Conservation (phyloP, 2,888 invertebrate species). For the Synanthedon vespiformis region DNA sequence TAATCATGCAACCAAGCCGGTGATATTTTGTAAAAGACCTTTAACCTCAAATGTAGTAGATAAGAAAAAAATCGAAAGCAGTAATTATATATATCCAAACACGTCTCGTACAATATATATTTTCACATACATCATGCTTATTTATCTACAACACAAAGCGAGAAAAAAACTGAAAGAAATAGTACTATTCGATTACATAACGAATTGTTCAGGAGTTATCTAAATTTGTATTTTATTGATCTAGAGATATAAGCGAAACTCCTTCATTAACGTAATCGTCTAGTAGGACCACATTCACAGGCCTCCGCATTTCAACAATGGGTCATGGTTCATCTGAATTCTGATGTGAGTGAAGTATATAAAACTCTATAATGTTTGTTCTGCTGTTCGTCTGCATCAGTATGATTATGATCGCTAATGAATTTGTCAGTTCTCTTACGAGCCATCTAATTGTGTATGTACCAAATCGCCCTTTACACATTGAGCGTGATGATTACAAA, state of each 20-base stretch:
- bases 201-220: constrained; percentile 6
- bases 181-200: constrained; percentile 42
- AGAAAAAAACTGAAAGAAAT: constrained; percentile 18
- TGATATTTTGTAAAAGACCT: too few species aligned
- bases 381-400: constrained; percentile 57
- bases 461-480: constrained; percentile 39
- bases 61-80: too few species aligned
- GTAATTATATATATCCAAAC: too few species aligned
- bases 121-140: constrained; percentile 35
- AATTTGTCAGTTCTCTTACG: constrained; percentile 20
- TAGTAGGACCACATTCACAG: constrained; percentile 58
- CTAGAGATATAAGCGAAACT: constrained; percentile 1
- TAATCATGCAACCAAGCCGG: too few species aligned
- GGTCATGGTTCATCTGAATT: constrained; percentile 18
- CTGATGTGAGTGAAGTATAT: constrained; percentile 62
- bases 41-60: too few species aligned
- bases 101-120: too few species aligned
- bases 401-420: constrained; percentile 54
- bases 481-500: constrained; percentile 55
- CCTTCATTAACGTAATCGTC: constrained; percentile 34
- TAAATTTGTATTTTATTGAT: too few species aligned
- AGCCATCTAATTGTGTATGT: constrained; percentile 7
- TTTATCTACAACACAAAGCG: constrained; percentile 43
- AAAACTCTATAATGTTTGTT: constrained; percentile 58
- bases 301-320: constrained; percentile 47